These are phyloP conservation scores for Drosophila maculinotata DNA, from an alignment of 2,888 invertebrate species.

Conservation along the genomic window DNA sequence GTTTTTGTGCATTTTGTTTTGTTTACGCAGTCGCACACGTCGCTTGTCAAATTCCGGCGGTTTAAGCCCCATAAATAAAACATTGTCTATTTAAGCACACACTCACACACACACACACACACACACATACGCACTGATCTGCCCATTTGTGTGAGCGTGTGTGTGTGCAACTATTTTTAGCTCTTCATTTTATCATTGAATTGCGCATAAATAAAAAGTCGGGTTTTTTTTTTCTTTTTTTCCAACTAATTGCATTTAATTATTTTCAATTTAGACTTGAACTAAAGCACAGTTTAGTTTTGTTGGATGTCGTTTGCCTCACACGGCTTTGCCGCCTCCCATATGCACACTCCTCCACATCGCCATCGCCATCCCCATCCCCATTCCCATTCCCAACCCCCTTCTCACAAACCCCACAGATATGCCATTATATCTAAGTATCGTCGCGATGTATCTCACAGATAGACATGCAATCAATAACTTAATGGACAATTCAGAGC, in stretches of 20 bases:
- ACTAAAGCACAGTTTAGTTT: slow-evolving; percentile 52
- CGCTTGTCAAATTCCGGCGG: slow-evolving; percentile 27
- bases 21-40: slow-evolving; percentile 31
- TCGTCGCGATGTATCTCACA: slow-evolving; percentile 19
- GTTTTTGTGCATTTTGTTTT: slow-evolving; percentile 20
- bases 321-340: slow-evolving; percentile 13
- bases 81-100: slow-evolving; percentile 27
- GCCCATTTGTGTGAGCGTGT: too few relatives aligned
- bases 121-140: too few relatives aligned
- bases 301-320: slow-evolving; percentile 13
- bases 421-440: slow-evolving; percentile 12
- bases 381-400: too few relatives aligned
- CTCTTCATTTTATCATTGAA: slow-evolving; percentile 58
- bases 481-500: slow-evolving; percentile 54
- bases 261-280: slow-evolving; percentile 64
- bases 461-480: slow-evolving; percentile 68
- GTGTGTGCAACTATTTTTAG: slow-evolving; percentile 55
- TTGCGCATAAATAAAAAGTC: slow-evolving; percentile 57
- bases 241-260: slow-evolving; percentile 71
- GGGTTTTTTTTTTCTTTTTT: slow-evolving; percentile 17
- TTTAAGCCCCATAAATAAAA: slow-evolving; percentile 36
- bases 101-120: not conserved
- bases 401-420: not conserved
- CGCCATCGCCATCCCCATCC: too few relatives aligned
- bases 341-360: not conserved